These are phyloP conservation scores for Onychomys arenicola DNA, from an alignment of 2,797 vertebrate genomes.

Conservation along the genomic window DNA sequence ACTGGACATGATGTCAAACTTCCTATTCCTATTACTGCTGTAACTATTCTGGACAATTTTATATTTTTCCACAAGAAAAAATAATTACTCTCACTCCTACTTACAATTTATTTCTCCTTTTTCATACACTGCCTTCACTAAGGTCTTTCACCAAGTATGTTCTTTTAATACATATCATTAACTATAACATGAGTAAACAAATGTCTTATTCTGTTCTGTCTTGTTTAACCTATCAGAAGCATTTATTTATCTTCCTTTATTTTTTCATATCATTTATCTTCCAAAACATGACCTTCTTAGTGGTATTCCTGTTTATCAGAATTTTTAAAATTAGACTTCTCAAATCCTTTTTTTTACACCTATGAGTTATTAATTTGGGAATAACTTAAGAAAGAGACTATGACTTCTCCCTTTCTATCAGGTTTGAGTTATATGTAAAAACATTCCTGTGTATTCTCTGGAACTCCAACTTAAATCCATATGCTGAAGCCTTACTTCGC, in stretches of 20 bases:
- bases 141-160: not conserved
- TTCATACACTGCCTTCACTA: not conserved
- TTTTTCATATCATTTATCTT: not conserved
- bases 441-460: rapidly evolving
- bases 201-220: not conserved
- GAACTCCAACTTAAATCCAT: not conserved
- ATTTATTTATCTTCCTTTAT: not conserved
- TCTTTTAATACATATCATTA: not conserved
- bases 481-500: not conserved
- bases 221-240: not conserved
- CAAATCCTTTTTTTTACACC: no score
- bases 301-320: not conserved
- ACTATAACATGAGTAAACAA: not conserved
- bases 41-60: not conserved
- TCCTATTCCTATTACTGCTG: not conserved
- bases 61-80: not conserved
- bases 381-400: not conserved
- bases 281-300: not conserved
- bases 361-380: not conserved
- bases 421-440: not conserved
- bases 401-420: not conserved
- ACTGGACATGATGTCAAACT: not conserved
- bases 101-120: not conserved
- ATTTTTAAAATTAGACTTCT: not conserved
- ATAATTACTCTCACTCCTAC: not conserved